Percentiles rank a stretch among this genome's conserved stretches.
Evolutionary conservation across 1,140 invertebrate genomes (phyloP).

Genomic region (Araneus ventricosus): DNA sequence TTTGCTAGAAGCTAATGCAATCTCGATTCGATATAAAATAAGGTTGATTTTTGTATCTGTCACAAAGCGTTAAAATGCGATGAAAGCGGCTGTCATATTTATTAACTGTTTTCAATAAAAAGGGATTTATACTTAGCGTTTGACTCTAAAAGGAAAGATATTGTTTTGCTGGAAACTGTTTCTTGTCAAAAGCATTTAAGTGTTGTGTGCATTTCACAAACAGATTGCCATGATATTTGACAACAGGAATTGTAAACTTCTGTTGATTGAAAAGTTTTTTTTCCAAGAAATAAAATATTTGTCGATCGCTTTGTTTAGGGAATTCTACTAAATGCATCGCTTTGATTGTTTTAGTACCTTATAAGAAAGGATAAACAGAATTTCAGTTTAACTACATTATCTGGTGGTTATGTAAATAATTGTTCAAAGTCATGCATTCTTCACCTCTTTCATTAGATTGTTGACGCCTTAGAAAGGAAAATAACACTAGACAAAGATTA

Average conservation of each 20-base stretch:
- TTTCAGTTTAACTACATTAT: too few relatives aligned
- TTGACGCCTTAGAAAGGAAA: too few relatives aligned
- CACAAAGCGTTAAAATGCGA: conserved; percentile 1
- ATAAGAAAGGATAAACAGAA: too few relatives aligned
- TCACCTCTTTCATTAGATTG: too few relatives aligned
- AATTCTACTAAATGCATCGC: too few relatives aligned
- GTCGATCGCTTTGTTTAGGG: background rate
- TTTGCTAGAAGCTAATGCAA: background rate
- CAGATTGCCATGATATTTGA: background rate
- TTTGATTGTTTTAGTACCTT: too few relatives aligned
- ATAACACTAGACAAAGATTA: too few relatives aligned
- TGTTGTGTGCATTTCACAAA: background rate
- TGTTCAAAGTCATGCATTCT: too few relatives aligned
- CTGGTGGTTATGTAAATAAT: too few relatives aligned
- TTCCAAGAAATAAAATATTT: background rate
- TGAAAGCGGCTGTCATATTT: background rate
- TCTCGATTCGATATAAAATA: background rate
- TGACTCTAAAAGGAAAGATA: background rate
- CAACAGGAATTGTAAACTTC: background rate
- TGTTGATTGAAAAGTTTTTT: background rate
- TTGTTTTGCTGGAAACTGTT: background rate
- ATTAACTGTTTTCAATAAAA: background rate
- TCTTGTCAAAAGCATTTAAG: background rate
- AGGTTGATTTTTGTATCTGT: background rate
- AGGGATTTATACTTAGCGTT: background rate